Evolutionary conservation across 1,140 invertebrate genomes (phyloP), one percentile per base, ranked within the genome.

Genomic region (Calephelis nemesis): DNA sequence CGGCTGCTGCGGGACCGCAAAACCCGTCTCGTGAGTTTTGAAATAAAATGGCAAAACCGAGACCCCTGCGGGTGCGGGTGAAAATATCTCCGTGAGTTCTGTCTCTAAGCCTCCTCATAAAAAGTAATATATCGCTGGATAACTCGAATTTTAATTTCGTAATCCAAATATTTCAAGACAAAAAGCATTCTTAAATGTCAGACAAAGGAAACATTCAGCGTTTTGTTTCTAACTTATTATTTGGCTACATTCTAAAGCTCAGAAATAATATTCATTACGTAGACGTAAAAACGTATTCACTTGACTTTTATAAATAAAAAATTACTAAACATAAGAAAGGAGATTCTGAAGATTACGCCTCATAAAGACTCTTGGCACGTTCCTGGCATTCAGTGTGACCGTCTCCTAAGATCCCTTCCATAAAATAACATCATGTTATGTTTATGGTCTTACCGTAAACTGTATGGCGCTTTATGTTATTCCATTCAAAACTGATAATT

Each of bases 381-480:
- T 62, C 47, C 62, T 45, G 45, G 67, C 70, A 71, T 71, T 62
- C 62, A 71, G 47, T 48, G 66, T 47, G 66, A 63, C 62, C 70
- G 62, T 58, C 62, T 48, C 30, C 15, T 42, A 52, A 47, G 42
- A 68, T 68, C 67, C 49, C 69, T 45, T 52, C 65, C 65, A 67
- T 71, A 64, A 71, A 62, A 50, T 50, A 67, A 71, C 62, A 71
- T 40, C 68, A 50, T 63, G 42, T 63, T 19, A 62, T 62, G 58
- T 60, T 39, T 60, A 60, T 30, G 58, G 58, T 40, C n/a, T 40
- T 60, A 60, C 39, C 58, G 47, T 50, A 60, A 39, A 39, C 12
- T 60, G 58, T 39, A 60, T 60, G 30, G 9, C 58, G 58, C 12
- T 60, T 60, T 60, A 39, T 60, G 30, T 60, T 39, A 60, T 60